Evolutionary conservation across 92 coral and sea anemone species (phyloP).

Genomic region (Virgularia gustaviana): DNA sequence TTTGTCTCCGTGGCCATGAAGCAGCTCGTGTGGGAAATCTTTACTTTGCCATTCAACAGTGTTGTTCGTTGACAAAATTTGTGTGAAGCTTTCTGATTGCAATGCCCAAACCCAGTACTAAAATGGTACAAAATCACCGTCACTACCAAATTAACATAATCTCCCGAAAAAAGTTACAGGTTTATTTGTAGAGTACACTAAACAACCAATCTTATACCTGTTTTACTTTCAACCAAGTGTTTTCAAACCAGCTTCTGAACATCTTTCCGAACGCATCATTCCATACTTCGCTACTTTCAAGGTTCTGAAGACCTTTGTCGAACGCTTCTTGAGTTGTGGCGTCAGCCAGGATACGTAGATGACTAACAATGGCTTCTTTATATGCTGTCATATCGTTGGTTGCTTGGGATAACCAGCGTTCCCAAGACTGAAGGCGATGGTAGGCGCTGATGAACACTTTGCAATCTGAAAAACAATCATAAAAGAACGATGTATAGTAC

Average conservation of each 20-base stretch:
- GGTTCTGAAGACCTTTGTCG: slow-evolving; percentile 13
- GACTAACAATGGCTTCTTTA: slow-evolving; percentile 30
- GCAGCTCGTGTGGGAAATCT: slow-evolving; percentile 35
- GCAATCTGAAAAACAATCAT: slow-evolving; percentile 1
- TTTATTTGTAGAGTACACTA: no score
- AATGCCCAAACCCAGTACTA: slow-evolving; percentile 45
- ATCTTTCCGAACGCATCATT: slow-evolving; percentile 17
- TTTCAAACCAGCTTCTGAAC: slow-evolving; percentile 40
- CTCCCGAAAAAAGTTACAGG: no score
- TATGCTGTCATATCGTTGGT: slow-evolving; percentile 35
- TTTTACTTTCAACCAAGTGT: slow-evolving; percentile 33
- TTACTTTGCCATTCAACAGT: slow-evolving; percentile 36
- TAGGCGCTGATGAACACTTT: slow-evolving; percentile 28
- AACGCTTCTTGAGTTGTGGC: slow-evolving; percentile 6
- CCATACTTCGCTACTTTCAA: slow-evolving; percentile 34
- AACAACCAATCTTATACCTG: no score
- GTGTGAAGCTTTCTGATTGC: slow-evolving; percentile 19
- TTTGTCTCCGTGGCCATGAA: slow-evolving; percentile 1
- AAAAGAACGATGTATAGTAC: not conserved
- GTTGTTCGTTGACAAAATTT: slow-evolving; percentile 37
- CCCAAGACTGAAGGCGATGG: slow-evolving; percentile 26
- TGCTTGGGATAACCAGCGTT: slow-evolving; percentile 27
- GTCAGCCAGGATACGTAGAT: slow-evolving; percentile 11
- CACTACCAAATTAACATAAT: no score
- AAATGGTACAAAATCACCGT: not conserved